A percentile compares a stretch with the other conserved stretches of the same genome.
Conservation (phyloP, 1,140 invertebrate genomes). For the Conus betulinus region DNA sequence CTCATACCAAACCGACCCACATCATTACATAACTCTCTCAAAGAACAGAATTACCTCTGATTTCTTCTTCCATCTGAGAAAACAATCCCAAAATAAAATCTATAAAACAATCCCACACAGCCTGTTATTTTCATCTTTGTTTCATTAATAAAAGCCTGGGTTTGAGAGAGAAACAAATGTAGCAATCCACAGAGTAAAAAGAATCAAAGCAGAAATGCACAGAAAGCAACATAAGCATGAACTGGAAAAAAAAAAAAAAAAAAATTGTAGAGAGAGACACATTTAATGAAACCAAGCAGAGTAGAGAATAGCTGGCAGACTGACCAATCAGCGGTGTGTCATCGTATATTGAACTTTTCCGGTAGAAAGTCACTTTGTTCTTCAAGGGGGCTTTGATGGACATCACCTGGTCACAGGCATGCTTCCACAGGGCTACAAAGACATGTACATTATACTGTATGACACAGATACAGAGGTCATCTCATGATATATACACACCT, state of each 20-base stretch:
- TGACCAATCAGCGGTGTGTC: conserved; percentile 70
- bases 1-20: no score
- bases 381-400: conserved; percentile 73
- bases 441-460: not conserved
- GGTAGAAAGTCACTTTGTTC: conserved; percentile 59
- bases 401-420: conserved; percentile 80
- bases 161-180: no score
- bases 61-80: no score
- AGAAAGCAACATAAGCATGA: no score
- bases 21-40: no score
- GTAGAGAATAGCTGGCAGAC: not conserved
- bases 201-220: no score
- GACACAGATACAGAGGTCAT: not conserved
- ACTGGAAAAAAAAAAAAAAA: not conserved
- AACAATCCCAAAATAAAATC: no score
- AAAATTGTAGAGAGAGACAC: not conserved
- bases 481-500: conserved; percentile 6
- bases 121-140: no score
- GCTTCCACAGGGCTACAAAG: conserved; percentile 79
- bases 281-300: not conserved
- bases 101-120: no score
- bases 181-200: no score
- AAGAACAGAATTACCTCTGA: no score
- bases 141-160: no score
- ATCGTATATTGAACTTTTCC: conserved; percentile 71